phyloP scores from a whole-genome alignment of 2,113 vertebrate genomes.

The Microcebus murinus region DNA sequence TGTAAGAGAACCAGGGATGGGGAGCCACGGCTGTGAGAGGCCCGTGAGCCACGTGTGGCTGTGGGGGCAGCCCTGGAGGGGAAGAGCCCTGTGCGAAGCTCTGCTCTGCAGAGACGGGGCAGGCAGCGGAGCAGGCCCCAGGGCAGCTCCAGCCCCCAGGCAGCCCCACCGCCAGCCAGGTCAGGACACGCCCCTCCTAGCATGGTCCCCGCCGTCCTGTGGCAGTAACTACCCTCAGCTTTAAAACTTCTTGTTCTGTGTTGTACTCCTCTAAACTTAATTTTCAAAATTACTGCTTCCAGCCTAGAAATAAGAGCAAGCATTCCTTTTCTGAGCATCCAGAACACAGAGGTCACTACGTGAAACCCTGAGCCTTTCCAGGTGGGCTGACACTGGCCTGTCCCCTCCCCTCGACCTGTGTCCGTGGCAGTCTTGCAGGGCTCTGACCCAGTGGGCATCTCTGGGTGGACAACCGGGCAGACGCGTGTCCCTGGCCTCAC shows the following conservation, averaged over 20 bases:
- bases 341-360: background rate
- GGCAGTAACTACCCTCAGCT: background rate
- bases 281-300: constrained; percentile 72
- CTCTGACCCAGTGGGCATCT: background rate
- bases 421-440: background rate
- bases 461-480: background rate
- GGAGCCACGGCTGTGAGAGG: background rate
- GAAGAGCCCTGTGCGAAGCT: background rate
- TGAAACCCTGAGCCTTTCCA: background rate
- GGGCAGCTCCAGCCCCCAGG: background rate
- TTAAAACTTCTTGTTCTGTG: constrained; percentile 58
- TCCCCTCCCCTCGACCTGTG: background rate
- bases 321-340: constrained; percentile 60
- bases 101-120: background rate
- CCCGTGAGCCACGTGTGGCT: constrained; percentile 21
- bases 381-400: no score
- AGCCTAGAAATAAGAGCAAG: constrained; percentile 66
- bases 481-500: background rate
- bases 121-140: background rate
- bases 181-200: no score
- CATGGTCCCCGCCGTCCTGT: background rate
- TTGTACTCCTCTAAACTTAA: constrained; percentile 26
- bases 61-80: background rate
- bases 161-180: background rate
- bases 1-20: constrained; percentile 66